A percentile compares a stretch with the other conserved stretches of the same genome.
These are phyloP conservation scores for Chaetophractus vellerosus DNA, from an alignment of 2,797 vertebrate species.

Conservation along the genomic window DNA sequence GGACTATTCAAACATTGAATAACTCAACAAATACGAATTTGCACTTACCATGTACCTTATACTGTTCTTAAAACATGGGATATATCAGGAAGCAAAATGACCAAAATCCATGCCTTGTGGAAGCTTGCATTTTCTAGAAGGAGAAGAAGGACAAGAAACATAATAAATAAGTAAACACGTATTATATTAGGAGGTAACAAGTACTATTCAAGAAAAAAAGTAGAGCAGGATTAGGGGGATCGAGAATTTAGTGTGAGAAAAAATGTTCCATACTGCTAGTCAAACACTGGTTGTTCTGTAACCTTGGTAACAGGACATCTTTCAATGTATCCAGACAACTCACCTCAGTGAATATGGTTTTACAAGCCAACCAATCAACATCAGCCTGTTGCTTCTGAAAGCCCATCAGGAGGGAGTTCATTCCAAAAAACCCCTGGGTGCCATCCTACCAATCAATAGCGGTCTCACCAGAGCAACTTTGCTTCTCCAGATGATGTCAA, in stretches of 20 bases:
- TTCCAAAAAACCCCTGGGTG: neutral
- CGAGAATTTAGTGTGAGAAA: neutral
- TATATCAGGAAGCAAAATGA: neutral
- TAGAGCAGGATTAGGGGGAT: neutral
- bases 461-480: neutral
- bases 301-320: neutral
- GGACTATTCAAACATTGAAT: neutral
- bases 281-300: neutral
- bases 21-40: neutral
- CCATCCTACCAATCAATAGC: neutral
- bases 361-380: neutral
- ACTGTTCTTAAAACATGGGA: neutral
- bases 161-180: neutral
- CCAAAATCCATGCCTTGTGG: neutral
- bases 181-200: neutral
- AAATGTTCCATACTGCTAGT: neutral
- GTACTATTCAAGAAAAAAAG: neutral
- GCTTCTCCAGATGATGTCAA: neutral
- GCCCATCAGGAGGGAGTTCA: neutral
- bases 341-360: neutral
- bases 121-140: neutral
- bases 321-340: conserved; percentile 41
- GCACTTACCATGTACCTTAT: neutral
- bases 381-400: neutral
- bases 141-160: neutral